A percentile compares a stretch with the other conserved stretches of the same genome.
Evolutionary conservation across 30 jellyfish, hydroid and myxozoan genomes (phyloP).

Genomic region (Aurelia coerulea): DNA sequence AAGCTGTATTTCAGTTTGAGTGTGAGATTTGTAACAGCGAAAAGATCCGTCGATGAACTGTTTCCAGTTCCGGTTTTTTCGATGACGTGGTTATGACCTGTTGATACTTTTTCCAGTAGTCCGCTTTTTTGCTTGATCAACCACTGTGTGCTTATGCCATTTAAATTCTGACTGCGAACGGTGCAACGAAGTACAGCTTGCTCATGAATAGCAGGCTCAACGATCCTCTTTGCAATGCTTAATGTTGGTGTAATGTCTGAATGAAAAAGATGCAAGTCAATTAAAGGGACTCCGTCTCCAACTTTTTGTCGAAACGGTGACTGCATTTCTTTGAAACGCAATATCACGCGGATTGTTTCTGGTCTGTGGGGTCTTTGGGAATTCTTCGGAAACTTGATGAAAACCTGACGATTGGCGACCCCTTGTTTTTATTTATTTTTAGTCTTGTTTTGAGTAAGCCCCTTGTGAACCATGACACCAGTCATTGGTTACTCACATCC

Average conservation of each 20-base stretch:
- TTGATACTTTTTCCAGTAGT: not conserved
- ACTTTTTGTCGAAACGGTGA: too few relatives aligned
- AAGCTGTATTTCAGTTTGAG: constrained; percentile 21
- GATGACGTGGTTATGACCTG: constrained; percentile 43
- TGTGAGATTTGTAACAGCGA: not conserved
- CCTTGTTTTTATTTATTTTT: too few relatives aligned
- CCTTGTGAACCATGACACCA: too few relatives aligned
- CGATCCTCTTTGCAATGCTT: not conserved
- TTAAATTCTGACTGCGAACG: constrained; percentile 25
- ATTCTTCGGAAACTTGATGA: too few relatives aligned
- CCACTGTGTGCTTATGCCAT: constrained; percentile 9
- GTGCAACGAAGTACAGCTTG: constrained; percentile 32
- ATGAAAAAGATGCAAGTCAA: not conserved
- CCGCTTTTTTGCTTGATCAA: constrained; percentile 1
- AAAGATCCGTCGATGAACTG: constrained; percentile 3
- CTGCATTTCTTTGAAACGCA: too few relatives aligned
- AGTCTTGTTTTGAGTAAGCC: too few relatives aligned
- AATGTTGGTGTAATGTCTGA: constrained; percentile 15
- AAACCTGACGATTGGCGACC: too few relatives aligned
- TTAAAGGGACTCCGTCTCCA: too few relatives aligned
- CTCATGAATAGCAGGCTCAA: constrained; percentile 8
- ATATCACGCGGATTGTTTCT: too few relatives aligned
- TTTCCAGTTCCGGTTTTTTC: not conserved
- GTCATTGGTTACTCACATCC: too few relatives aligned
- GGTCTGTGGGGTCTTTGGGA: too few relatives aligned